Conservation (phyloP, 1,140 invertebrate genomes). For the Rhagoletis pomonella region DNA sequence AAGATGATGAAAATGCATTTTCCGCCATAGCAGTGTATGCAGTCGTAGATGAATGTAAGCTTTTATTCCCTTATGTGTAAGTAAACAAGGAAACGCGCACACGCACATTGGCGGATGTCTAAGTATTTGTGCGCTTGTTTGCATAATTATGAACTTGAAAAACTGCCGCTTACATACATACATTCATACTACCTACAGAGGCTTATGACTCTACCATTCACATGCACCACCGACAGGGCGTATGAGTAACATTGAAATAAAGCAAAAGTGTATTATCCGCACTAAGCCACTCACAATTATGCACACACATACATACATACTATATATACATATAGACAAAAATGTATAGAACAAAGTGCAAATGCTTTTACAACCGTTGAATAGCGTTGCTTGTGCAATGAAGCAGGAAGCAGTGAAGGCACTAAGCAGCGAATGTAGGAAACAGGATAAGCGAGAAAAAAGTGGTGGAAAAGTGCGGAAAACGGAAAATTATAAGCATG, state of each 20-base stretch:
- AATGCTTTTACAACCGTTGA: not conserved
- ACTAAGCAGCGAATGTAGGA: not conserved
- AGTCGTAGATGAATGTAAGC: not conserved
- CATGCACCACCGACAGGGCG: not conserved
- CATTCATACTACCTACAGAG: conserved; percentile 7
- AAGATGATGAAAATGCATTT: conserved; percentile 50
- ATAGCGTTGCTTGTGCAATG: conserved; percentile 11
- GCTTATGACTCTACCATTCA: not conserved
- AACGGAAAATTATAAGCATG: conserved; percentile 63
- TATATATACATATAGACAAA: not conserved
- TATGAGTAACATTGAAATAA: conserved; percentile 40
- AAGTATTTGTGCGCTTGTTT: conserved; percentile 22
- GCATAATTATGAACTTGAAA: conserved; percentile 52
- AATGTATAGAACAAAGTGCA: not conserved
- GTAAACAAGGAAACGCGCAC: not conserved
- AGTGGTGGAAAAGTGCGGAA: conserved; percentile 63
- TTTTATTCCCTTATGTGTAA: not conserved
- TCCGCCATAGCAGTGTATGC: not conserved
- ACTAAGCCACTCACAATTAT: too few species aligned
- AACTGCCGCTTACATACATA: conserved; percentile 22
- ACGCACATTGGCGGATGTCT: not conserved
- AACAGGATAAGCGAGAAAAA: conserved; percentile 31
- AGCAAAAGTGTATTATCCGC: not conserved
- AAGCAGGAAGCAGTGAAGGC: conserved; percentile 2
- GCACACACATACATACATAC: not conserved